Conservation (phyloP, 2,888 invertebrate genomes). For the Linyphia triangularis region DNA sequence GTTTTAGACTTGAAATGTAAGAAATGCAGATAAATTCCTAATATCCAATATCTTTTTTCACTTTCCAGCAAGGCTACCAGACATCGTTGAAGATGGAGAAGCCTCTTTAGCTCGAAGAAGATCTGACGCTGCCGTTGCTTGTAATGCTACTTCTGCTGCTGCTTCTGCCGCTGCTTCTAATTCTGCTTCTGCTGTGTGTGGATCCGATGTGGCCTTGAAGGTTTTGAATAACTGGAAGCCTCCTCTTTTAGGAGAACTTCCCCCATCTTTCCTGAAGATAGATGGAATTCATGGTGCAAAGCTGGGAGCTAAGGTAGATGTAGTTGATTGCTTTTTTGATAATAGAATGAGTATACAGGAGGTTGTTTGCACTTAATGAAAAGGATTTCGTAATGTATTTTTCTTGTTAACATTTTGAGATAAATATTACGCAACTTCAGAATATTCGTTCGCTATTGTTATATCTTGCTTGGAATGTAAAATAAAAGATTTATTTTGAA, state of each 20-base stretch:
- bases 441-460: too few species aligned
- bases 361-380: background rate
- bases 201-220: conserved; percentile 78
- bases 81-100: conserved; percentile 43
- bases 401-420: too few species aligned
- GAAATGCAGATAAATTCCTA: too few species aligned
- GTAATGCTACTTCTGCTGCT: background rate
- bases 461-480: too few species aligned
- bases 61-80: conserved; percentile 15
- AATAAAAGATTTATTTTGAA: too few species aligned
- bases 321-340: background rate
- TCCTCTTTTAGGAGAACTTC: conserved; percentile 87
- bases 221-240: conserved; percentile 87
- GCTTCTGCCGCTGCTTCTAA: background rate
- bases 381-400: background rate
- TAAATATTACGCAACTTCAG: too few species aligned
- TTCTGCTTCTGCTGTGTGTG: background rate
- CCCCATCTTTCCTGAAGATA: conserved; percentile 88
- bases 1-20: too few species aligned
- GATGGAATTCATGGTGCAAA: conserved; percentile 37
- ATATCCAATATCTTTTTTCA: background rate
- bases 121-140: background rate
- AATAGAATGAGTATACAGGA: background rate
- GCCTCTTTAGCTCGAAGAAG: background rate
- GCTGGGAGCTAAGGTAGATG: conserved; percentile 39